Evolutionary conservation across 2,797 vertebrate genomes (phyloP), one percentile per base, ranked within the genome.

Genomic region (Sphaeramia orbicularis): DNA sequence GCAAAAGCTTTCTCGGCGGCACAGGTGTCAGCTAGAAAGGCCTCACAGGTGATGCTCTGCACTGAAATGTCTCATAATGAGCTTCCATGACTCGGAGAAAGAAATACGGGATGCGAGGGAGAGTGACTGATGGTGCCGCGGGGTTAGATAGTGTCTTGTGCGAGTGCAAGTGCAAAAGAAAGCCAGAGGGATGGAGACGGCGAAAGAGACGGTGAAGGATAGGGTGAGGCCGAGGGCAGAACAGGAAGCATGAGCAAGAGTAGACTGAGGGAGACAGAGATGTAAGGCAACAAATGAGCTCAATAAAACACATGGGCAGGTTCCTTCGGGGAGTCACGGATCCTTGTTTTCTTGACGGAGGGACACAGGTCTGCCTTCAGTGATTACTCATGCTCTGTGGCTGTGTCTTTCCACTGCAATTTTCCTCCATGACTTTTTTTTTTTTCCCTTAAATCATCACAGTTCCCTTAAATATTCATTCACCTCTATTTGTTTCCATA

Each of bases 221-320:
- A 15, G 69, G 76, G 19, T 48, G 65, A 87, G 69, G 72, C 51
- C 16, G 65, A 75, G 58, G 85, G 78, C 65, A 71, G 74, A 79
- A 55, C 44, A 56, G 66, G 72, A 83, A 60, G 74, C 69, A 49
- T 10, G 62, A 76, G 68, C 44, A 65, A 57, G 53, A 64, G 44
- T 6, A 69, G 66, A 57, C 72, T 12, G 69, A 71, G 74, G 44
- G 70, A 83, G 75, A 78, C 81, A 53, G 65, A 84, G 86, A 88
- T 74, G 80, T 74, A 70, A 80, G 78, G 77, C 60, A 66, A 85
- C 85, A 87, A 90, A 90, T 89, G 84, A 88, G 86, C 53, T 50
- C 73, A 83, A 88, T 87, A 86, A 89, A 86, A 81, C 73, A 80
- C 81, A 76, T 10, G 41, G 79, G 54, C 84, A 71, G 80, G 63